A percentile compares a stretch with the other conserved stretches of the same genome.
Evolutionary conservation across 2,797 vertebrate genomes (phyloP).

Genomic region (Enteromius trimaculatus): DNA sequence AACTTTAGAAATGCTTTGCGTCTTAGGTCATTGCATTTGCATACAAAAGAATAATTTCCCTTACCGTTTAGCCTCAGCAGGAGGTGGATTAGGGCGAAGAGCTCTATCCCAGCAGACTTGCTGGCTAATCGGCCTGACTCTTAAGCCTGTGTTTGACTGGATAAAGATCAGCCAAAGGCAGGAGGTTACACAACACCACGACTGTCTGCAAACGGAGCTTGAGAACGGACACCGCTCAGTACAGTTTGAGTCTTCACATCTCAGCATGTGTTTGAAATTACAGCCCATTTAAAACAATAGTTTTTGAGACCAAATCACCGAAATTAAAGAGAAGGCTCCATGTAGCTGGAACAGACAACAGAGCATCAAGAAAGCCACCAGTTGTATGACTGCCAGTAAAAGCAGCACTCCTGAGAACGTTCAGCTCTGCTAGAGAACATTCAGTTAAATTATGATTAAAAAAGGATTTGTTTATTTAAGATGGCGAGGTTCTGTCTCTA

Average conservation of each 20-base stretch:
- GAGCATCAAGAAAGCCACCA: conserved; percentile 7
- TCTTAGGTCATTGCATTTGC: conserved; percentile 34
- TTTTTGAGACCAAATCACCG: background rate
- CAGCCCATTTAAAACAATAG: conserved; percentile 6
- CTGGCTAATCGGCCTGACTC: conserved; percentile 34
- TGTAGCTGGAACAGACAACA: conserved; percentile 20
- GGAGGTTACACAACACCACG: conserved; percentile 26
- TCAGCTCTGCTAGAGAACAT: background rate
- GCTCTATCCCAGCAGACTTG: background rate
- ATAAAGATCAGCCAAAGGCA: conserved; percentile 36
- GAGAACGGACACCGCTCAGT: background rate
- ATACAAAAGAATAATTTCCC: conserved; percentile 28
- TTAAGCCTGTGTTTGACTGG: conserved; percentile 43
- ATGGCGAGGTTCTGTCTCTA: background rate
- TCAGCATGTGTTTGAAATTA: conserved; percentile 21
- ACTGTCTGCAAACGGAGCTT: conserved; percentile 34
- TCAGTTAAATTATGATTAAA: conserved; percentile 12
- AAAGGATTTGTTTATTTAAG: conserved; percentile 17
- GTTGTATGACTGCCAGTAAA: conserved; percentile 2
- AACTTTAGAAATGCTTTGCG: background rate
- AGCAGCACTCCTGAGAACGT: conserved; percentile 20
- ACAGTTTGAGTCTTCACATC: conserved; percentile 1
- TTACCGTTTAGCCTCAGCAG: background rate
- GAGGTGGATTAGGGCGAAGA: conserved; percentile 26
- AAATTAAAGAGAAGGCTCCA: conserved; percentile 4